A percentile compares a stretch with the other conserved stretches of the same genome.
Evolutionary conservation across 2,113 vertebrate genomes (phyloP).

Genomic region (Balaenoptera acutorostrata): DNA sequence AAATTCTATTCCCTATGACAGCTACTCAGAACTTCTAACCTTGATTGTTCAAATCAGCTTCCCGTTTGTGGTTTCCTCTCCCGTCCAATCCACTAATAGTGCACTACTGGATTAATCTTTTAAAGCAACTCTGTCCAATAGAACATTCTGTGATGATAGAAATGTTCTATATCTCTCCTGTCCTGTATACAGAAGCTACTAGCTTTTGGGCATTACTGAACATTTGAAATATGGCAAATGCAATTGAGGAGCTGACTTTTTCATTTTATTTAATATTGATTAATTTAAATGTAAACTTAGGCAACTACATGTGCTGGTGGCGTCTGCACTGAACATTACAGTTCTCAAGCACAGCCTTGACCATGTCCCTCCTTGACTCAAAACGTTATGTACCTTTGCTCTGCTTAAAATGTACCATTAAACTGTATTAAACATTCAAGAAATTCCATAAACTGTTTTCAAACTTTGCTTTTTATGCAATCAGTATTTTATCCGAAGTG

Average conservation of each 20-base stretch:
- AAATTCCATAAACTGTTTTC: background rate
- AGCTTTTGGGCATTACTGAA: background rate
- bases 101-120: background rate
- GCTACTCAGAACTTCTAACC: background rate
- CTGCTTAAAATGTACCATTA: background rate
- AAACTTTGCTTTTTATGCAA: background rate
- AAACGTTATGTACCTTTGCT: background rate
- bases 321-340: background rate
- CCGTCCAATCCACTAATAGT: background rate
- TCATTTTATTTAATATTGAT: slow-evolving; percentile 7
- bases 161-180: background rate
- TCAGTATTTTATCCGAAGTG: background rate
- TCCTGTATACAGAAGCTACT: background rate
- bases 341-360: background rate
- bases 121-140: background rate
- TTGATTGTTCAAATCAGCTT: background rate
- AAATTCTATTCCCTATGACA: background rate
- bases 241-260: background rate
- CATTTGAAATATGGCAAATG: background rate
- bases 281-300: background rate
- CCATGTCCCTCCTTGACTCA: background rate
- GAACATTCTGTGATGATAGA: background rate
- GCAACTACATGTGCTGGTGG: background rate
- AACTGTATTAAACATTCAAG: background rate
- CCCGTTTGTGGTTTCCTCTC: background rate